These are phyloP conservation scores for Perithous albicinctus DNA, from an alignment of 2,888 invertebrate genomes.

Conservation along the genomic window DNA sequence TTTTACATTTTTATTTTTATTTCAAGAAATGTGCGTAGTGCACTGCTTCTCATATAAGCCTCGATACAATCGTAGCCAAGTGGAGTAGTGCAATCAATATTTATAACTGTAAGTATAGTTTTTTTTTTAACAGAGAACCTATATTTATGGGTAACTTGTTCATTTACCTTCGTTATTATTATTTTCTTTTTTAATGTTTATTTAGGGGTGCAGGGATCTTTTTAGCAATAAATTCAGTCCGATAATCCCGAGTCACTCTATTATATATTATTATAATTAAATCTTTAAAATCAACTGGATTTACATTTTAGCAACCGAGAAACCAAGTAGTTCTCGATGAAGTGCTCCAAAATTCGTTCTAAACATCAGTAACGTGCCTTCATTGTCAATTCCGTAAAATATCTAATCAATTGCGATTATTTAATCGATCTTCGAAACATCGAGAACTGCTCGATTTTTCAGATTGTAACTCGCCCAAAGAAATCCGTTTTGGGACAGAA, in stretches of 20 bases:
- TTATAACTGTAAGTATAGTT: constrained; percentile 22
- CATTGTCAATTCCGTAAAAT: constrained; percentile 24
- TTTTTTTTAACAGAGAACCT: constrained; percentile 26
- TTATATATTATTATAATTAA: constrained; percentile 34
- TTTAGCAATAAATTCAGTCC: constrained; percentile 47
- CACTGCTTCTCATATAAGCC: background rate
- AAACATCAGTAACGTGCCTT: background rate
- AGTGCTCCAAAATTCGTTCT: background rate
- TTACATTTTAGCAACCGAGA: constrained; percentile 24
- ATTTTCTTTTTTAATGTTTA: background rate
- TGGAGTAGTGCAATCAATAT: constrained; percentile 26
- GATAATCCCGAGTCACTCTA: constrained; percentile 32
- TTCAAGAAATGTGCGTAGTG: constrained; percentile 9
- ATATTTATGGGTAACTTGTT: constrained; percentile 14
- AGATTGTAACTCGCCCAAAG: constrained; percentile 19
- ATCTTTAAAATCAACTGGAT: constrained; percentile 40
- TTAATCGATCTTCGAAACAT: background rate
- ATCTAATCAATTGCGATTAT: constrained; percentile 2
- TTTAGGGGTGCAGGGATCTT: constrained; percentile 26
- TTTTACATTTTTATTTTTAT: constrained; percentile 19
- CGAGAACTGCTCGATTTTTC: constrained; percentile 34
- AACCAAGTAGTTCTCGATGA: constrained; percentile 39
- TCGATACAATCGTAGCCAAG: constrained; percentile 2
- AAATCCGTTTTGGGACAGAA: constrained; percentile 10
- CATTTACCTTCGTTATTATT: too few relatives aligned